phyloP scores from a whole-genome alignment of 2,113 vertebrate species.

The Mirza zaza region DNA sequence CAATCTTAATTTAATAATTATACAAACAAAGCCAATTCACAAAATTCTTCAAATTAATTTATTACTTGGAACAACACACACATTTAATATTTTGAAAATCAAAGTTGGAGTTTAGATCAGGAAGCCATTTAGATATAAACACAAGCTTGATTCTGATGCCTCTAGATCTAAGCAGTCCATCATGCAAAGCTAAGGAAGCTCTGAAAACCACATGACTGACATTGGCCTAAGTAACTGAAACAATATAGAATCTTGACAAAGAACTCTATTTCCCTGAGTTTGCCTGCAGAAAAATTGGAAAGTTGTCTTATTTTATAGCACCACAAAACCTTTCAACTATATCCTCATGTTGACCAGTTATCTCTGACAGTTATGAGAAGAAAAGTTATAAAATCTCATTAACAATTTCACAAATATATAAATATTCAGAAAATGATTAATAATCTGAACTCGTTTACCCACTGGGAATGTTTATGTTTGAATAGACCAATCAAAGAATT shows the following conservation, averaged over 20 bases:
- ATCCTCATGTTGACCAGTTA: rapidly evolving
- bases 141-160: conserved; percentile 65
- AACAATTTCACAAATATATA: neutral
- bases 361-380: neutral
- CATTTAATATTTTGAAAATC: conserved; percentile 77
- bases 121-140: conserved; percentile 76
- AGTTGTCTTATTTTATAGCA: neutral
- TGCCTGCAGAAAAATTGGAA: rapidly evolving
- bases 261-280: rapidly evolving
- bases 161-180: conserved; percentile 30
- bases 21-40: conserved; percentile 74
- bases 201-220: neutral
- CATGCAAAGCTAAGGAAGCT: neutral
- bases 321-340: neutral
- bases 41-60: conserved; percentile 57
- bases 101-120: conserved; percentile 77
- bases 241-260: neutral
- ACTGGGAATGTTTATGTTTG: neutral
- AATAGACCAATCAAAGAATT: neutral
- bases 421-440: neutral
- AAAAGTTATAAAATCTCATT: conserved; percentile 33
- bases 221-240: neutral
- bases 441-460: neutral
- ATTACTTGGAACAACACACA: conserved; percentile 66
- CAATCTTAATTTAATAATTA: conserved; percentile 80